Base-by-base conservation (phyloP, 2,797 vertebrate genomes). In the Cichlasoma orientale region DNA sequence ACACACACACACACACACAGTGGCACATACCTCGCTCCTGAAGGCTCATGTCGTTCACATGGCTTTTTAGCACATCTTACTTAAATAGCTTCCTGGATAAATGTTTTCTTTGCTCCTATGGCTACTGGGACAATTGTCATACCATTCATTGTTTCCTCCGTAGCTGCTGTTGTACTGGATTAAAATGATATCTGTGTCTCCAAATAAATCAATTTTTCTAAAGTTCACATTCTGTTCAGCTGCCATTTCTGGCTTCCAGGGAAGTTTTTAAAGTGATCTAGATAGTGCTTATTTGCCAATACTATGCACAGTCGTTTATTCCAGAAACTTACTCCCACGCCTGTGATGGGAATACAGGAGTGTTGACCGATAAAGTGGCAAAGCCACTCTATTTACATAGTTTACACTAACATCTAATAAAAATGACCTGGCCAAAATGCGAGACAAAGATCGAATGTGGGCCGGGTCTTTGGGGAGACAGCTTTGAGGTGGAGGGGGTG, bases 31-130 rank as follows among this genome's bases (percentile, higher is more conserved):
- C 83, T 13, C 29, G 0, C 80, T 74, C 29, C 23, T 6, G 76
- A 57, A 79, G 54, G 75, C 75, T 86, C 79, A 78, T 79, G 53
- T 11, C 36, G 19, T 75, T 82, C 76, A 75, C 78, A 19, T 23
- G 58, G 61, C 82, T 84, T 84, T 89, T 85, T 73, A 88, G 68
- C 54, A 52, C 83, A 80, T 82, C 84, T 70, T 85, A 86, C 75
- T 84, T 58, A 78, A 88, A 92, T 89, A 89, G 83, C 87, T 58
- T 77, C 47, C 80, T 77, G 75, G 27, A 36, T 83, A 90, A 92
- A 94, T 93, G 91, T 92, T 93, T 84, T 19, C 63, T 56, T 66
- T 63, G 90, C 89, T 74, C 72, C 90, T 74, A 86, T 91, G 85
- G 92, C 83, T 76, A 92, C 92, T 5, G 5, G 31, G 82, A 82